Evolutionary conservation across 2,797 vertebrate species (phyloP).

Genomic region (Acanthurus leucopareius): DNA sequence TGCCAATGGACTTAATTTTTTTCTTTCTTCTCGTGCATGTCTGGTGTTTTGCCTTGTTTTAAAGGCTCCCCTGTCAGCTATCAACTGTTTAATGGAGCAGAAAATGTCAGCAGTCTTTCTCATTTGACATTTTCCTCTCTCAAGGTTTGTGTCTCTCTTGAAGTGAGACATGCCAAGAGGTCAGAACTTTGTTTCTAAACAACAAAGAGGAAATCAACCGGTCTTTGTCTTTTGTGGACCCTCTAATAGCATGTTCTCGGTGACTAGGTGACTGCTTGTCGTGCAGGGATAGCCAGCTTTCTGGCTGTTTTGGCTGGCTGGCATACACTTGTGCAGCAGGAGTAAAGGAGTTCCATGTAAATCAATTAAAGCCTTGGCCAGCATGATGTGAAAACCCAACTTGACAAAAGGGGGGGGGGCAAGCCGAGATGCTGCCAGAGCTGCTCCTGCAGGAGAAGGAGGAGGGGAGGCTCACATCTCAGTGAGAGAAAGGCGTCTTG

Average conservation of each 20-base stretch:
- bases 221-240: slow-evolving; percentile 32
- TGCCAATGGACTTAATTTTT: slow-evolving; percentile 14
- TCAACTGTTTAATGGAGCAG: background rate
- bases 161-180: background rate
- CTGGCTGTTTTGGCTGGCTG: slow-evolving; percentile 57
- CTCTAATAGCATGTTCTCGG: slow-evolving; percentile 24
- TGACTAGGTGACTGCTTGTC: slow-evolving; percentile 48
- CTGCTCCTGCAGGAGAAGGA: slow-evolving; percentile 29
- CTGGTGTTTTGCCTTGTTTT: background rate
- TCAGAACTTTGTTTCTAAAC: slow-evolving; percentile 27
- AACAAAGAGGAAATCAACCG: slow-evolving; percentile 16
- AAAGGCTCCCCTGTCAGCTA: slow-evolving; percentile 27
- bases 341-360: slow-evolving; percentile 71
- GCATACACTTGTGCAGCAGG: slow-evolving; percentile 68
- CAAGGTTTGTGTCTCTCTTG: slow-evolving; percentile 1
- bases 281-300: slow-evolving; percentile 60
- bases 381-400: slow-evolving; percentile 55
- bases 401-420: slow-evolving; percentile 51
- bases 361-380: slow-evolving; percentile 74
- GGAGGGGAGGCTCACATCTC: slow-evolving; percentile 32
- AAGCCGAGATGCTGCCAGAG: slow-evolving; percentile 57
- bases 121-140: slow-evolving; percentile 24
- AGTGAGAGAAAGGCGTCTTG: slow-evolving; percentile 65
- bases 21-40: background rate
- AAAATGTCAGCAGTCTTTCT: slow-evolving; percentile 13